Conservation (phyloP, 2,797 vertebrate species). For the Acomys russatus region DNA sequence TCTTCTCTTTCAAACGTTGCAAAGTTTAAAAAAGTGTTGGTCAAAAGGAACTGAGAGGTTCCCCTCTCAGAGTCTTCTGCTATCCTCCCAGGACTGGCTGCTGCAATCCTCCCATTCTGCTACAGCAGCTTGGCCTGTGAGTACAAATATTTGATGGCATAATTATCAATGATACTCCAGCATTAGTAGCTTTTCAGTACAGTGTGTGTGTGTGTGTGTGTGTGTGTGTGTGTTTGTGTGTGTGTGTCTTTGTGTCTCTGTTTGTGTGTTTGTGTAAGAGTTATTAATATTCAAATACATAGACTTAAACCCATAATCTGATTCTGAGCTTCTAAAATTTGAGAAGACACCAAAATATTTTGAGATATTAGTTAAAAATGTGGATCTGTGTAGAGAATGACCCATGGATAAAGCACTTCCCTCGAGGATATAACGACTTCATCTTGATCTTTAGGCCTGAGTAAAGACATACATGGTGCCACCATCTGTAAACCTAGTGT, state of each 20-base stretch:
- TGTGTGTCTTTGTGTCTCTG: no score
- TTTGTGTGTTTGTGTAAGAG: no score
- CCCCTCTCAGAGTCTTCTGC: not conserved
- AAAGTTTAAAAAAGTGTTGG: not conserved
- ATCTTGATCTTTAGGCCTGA: not conserved
- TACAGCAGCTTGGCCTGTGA: slow-evolving; percentile 76
- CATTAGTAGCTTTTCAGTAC: not conserved
- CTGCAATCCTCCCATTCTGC: slow-evolving; percentile 46
- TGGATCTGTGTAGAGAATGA: not conserved
- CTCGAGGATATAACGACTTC: no score
- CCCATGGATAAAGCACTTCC: not conserved
- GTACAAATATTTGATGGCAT: slow-evolving; percentile 82
- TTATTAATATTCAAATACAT: not conserved
- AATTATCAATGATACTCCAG: rapidly evolving
- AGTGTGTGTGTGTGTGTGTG: not conserved
- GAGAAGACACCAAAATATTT: not conserved
- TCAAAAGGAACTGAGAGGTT: not conserved
- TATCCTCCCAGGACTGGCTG: not conserved
- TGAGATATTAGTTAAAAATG: not conserved
- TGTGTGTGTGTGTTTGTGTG: not conserved
- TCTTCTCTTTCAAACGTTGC: not conserved
- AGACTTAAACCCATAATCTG: not conserved
- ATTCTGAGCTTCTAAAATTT: not conserved
- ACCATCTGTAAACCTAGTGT: not conserved
- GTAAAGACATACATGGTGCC: no score